Conservation (phyloP, 2,888 invertebrate genomes). For the Adelphocoris suturalis region DNA sequence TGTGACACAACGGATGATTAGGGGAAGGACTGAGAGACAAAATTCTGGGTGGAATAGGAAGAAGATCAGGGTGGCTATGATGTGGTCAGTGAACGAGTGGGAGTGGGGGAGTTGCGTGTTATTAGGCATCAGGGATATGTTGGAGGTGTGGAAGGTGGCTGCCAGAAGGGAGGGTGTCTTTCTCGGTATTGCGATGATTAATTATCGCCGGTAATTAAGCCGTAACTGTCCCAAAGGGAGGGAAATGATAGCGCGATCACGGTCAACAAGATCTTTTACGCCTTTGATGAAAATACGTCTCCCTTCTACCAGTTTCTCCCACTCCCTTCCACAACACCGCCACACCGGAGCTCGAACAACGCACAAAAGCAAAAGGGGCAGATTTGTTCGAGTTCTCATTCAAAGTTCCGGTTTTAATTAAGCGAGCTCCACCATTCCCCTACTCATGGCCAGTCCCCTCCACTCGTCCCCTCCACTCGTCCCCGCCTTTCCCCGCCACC, state of each 20-base stretch:
- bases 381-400: slow-evolving; percentile 46
- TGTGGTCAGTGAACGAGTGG: not conserved
- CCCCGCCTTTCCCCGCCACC: too few species aligned
- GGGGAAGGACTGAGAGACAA: too few species aligned
- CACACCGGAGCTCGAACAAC: not conserved
- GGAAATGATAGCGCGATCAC: slow-evolving; percentile 41
- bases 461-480: too few species aligned
- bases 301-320: not conserved
- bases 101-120: not conserved
- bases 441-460: not conserved
- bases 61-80: not conserved
- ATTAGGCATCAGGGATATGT: not conserved
- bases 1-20: too few species aligned
- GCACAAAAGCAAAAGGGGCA: not conserved
- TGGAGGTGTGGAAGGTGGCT: not conserved
- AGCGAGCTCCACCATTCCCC: not conserved
- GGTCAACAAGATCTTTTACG: slow-evolving; percentile 49
- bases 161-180: not conserved
- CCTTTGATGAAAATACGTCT: slow-evolving; percentile 28
- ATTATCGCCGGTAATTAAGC: slow-evolving; percentile 42
- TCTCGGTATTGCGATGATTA: slow-evolving; percentile 9
- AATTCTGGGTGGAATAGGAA: not conserved
- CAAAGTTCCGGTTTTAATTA: slow-evolving; percentile 42
- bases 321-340: not conserved
- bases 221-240: slow-evolving; percentile 41